Base-by-base conservation (phyloP, 2,888 invertebrate genomes). In the Nemoura dubitans region DNA sequence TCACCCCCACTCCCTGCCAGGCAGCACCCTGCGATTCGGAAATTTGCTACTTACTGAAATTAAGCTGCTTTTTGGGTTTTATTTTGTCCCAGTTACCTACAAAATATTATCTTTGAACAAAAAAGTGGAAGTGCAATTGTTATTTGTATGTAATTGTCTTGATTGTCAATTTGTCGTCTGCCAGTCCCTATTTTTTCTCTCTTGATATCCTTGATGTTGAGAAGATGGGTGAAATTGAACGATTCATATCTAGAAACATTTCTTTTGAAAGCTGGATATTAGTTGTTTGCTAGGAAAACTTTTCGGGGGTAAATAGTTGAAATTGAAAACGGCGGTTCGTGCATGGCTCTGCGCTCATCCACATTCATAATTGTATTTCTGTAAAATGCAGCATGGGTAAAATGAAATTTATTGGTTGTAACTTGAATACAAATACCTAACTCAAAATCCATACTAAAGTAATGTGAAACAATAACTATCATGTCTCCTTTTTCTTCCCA, bases 81-180 rank as follows among this genome's bases (percentile, higher is more conserved):
- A 2, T 83, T 36, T 10, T 76, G 27, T 76, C 76, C 84, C 76
- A 43, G 29, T 84, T 59, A 87, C 86, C 43, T 76, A 36, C 80
- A 78, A 78, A 86, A 86, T 86, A 87, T 77, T 87, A 86, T 80
- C 81, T 29, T 43, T 76, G 27, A 59, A 59, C 59, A 59, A 59
- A 59, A 83, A 85, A 82, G 82, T 86, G 85, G 84, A 87, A 87
- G 86, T 88, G 87, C 88, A 87, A 87, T 86, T 87, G 88, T 88
- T 86, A 87, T 87, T 88, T 88, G 88, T 88, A 87, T 88, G 88
- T 88, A 85, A 81, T 86, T 88, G 87, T 87, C 85, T 87, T 87
- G 83, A 88, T 88, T 87, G 88, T 88, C 87, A 87, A 88, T 87
- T 88, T 88, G 87, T 88, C 85, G 86, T 88, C 87, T 81, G 81